A percentile compares a stretch with the other conserved stretches of the same genome.
These are phyloP conservation scores for Chitala chitala DNA, from an alignment of 2,113 vertebrate species.

Conservation along the genomic window DNA sequence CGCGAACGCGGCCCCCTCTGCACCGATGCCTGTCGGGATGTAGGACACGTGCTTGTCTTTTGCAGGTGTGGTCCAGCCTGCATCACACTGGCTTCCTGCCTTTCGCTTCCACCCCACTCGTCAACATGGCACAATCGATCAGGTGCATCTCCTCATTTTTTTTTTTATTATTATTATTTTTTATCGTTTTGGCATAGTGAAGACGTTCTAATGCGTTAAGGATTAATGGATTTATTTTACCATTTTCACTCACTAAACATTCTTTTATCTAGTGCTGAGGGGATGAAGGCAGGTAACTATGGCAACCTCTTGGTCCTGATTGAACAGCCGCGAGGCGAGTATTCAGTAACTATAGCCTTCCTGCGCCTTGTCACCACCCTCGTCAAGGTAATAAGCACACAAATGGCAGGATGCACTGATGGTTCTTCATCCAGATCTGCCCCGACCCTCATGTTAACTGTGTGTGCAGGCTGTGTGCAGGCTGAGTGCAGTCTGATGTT, in stretches of 20 bases:
- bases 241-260: not conserved
- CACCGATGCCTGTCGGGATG: too few relatives aligned
- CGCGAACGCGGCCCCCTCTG: too few relatives aligned
- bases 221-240: not conserved
- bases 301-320: constrained; percentile 86
- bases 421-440: not conserved
- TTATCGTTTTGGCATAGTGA: too few relatives aligned
- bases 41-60: too few relatives aligned
- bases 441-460: not conserved
- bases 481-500: too few relatives aligned
- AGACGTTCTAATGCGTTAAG: not conserved
- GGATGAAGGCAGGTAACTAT: constrained; percentile 95
- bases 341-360: constrained; percentile 85
- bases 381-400: constrained; percentile 72
- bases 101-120: constrained; percentile 78
- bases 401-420: not conserved
- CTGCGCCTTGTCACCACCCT: constrained; percentile 85
- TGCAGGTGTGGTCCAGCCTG: constrained; percentile 92
- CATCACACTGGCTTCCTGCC: constrained; percentile 93
- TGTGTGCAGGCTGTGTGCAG: too few relatives aligned
- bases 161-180: not conserved
- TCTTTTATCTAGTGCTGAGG: constrained; percentile 73
- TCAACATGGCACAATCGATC: constrained; percentile 78
- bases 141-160: constrained; percentile 61
- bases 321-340: constrained; percentile 91